Evolutionary conservation across 1,140 invertebrate species (phyloP).

Genomic region (Nephila pilipes): DNA sequence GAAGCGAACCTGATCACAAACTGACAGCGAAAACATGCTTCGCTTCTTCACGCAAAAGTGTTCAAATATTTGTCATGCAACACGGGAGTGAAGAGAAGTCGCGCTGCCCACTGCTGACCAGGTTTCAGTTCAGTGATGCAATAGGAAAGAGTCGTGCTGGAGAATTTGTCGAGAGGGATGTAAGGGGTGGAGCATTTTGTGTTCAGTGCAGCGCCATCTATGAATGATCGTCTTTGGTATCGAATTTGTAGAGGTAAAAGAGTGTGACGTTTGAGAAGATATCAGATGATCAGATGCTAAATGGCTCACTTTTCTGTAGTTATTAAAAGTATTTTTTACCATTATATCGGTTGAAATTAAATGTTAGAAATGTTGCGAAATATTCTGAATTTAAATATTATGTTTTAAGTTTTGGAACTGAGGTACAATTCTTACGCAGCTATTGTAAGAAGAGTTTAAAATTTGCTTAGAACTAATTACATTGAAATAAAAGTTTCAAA

Average conservation of each 20-base stretch:
- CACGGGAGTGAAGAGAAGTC: neutral
- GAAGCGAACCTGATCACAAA: slow-evolving; percentile 75
- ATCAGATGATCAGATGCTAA: neutral
- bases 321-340: neutral
- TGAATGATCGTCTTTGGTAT: neutral
- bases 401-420: too few relatives aligned
- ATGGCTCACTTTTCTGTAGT: neutral
- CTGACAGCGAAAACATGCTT: slow-evolving; percentile 73
- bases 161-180: neutral
- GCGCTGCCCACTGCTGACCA: neutral
- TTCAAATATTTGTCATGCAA: neutral
- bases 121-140: slow-evolving; percentile 42
- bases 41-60: neutral
- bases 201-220: neutral
- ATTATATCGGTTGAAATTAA: neutral
- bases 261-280: neutral
- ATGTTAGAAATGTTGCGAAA: neutral
- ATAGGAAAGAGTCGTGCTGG: neutral
- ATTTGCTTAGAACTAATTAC: too few relatives aligned
- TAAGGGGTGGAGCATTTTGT: slow-evolving; percentile 14
- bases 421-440: too few relatives aligned
- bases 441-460: too few relatives aligned
- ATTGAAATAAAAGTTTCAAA: too few relatives aligned
- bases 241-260: slow-evolving; percentile 28
- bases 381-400: too few relatives aligned